Evolutionary conservation across 2,888 invertebrate genomes (phyloP), one percentile per base, ranked within the genome.

Genomic region (Boloria selene): DNA sequence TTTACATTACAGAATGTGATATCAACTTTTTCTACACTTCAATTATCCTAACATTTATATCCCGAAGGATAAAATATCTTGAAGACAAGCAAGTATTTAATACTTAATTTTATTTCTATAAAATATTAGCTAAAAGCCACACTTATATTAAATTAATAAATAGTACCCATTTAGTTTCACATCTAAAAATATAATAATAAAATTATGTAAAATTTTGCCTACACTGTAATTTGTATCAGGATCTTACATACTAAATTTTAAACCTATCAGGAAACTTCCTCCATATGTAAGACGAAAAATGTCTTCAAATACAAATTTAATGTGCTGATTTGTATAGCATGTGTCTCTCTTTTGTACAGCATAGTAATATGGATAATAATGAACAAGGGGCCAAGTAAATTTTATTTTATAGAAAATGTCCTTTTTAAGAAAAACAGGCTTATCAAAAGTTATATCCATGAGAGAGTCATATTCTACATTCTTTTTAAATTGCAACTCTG

Each of bases 301-400:
- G 71, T 93, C 93, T 72, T 91, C 88, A 84, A 92, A 93, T 70
- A 87, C 85, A 78, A 93, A 84, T 61, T 78, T 77, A 38, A 88
- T 83, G 70, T 81, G 87, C 52, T 84, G 82, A 59, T 85, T 85
- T 67, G 74, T 80, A 69, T 84, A 87, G 5, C 76, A 72, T 47
- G 75, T 79, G 63, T 90, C 86, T 73, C 92, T 84, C 67, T 85
- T 84, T 75, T 87, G 88, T 18, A 92, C 85, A 67, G 86, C 82
- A 80, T 92, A 93, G 55, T 83, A 84, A 77, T 83, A 84, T 64
- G 83, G 72, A 59, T 81, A 78, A 70, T 76, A 83, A 62, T 77
- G 79, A 69, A 83, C 80, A 62, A 73, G 75, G 31, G 88, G 88
- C 93, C 93, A 93, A 38, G 75, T 74, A 75, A 93, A 89, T 68